phyloP scores from a whole-genome alignment of 2,113 vertebrate species.

The Upupa epops region DNA sequence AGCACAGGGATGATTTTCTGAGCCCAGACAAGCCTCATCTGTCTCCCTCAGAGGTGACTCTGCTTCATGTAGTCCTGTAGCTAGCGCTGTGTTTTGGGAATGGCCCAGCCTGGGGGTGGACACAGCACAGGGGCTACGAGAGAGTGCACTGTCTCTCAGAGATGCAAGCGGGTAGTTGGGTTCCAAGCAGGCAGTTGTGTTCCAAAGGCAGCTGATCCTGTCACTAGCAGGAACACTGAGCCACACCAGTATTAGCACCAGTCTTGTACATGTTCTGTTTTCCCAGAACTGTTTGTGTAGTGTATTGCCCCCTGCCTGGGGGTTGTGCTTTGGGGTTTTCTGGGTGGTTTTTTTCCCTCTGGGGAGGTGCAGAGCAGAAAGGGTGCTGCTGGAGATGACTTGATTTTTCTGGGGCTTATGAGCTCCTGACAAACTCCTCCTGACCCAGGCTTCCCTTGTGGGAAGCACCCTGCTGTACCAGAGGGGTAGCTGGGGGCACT shows the following conservation, averaged over 20 bases:
- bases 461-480: rapidly evolving
- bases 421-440: neutral
- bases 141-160: neutral
- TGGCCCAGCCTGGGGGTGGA: neutral
- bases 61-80: neutral
- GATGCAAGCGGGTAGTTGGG: too few species aligned
- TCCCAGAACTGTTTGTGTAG: neutral
- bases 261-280: neutral
- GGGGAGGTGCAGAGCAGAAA: neutral
- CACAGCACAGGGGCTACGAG: rapidly evolving
- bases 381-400: neutral
- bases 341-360: neutral
- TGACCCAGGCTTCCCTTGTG: neutral
- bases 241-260: neutral
- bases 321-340: neutral
- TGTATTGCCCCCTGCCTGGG: neutral
- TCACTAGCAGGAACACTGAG: neutral
- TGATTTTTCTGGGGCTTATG: neutral
- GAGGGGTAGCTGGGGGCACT: neutral
- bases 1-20: neutral
- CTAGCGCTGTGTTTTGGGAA: neutral
- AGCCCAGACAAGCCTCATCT: neutral
- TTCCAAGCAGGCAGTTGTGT: neutral
- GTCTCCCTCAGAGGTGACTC: neutral
- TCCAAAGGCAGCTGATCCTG: neutral